Percentiles rank a stretch among this genome's conserved stretches.
Conservation (phyloP, 2,113 vertebrate species). For the Lichenostomus cassidix region DNA sequence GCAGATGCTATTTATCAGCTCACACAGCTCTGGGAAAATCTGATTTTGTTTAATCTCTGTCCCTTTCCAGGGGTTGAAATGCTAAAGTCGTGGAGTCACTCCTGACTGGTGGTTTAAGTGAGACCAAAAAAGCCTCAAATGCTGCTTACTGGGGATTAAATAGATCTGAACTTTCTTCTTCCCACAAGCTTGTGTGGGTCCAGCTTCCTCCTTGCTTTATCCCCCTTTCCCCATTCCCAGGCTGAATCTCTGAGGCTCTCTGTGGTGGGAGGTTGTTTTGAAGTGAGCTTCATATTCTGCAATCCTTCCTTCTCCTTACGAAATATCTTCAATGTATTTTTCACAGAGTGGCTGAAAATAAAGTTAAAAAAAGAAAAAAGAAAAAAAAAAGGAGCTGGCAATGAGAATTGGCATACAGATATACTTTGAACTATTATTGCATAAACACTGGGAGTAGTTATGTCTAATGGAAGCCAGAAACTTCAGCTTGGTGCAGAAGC, state of each 20-base stretch:
- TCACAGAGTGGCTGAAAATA: neutral
- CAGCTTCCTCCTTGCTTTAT: neutral
- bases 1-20: neutral
- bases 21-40: neutral
- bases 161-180: neutral
- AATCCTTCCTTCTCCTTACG: neutral
- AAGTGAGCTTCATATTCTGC: neutral
- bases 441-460: neutral
- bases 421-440: neutral
- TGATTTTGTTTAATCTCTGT: neutral
- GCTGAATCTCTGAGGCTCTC: neutral
- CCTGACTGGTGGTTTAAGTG: neutral
- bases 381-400: neutral
- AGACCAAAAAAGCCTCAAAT: neutral
- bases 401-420: neutral
- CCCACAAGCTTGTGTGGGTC: neutral
- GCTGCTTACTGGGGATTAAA: neutral
- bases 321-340: neutral
- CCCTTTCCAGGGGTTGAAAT: neutral
- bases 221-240: neutral
- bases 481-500: neutral
- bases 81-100: neutral
- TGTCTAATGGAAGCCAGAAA: neutral
- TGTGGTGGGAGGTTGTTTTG: constrained; percentile 10
- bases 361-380: neutral